Evolutionary conservation across 2,113 vertebrate genomes (phyloP), one percentile per base, ranked within the genome.

Genomic region (Hemiprocne comata): DNA sequence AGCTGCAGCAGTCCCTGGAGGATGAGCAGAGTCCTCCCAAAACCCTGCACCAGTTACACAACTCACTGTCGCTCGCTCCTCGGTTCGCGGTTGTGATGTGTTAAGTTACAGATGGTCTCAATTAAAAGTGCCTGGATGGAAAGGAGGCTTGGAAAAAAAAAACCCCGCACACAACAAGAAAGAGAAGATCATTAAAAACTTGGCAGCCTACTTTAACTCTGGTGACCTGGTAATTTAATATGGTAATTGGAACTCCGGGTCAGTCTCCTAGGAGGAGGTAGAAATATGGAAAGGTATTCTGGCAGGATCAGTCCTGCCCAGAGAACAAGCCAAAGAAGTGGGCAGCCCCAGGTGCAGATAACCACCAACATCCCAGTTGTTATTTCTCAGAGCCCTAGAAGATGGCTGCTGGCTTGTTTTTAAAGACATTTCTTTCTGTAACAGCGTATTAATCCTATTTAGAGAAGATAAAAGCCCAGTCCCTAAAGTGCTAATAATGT

Each of bases 191-290:
- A 51, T 80, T 89, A 92, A 69, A 84, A 94, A 78, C 88, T 89
- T 94, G 94, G 96, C 95, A 94, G 93, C 96, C 97, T 90, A 92
- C 92, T 96, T 97, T 86, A 93, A 97, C 87, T 71, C 75, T 17
- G 40, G 67, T 71, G 92, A 93, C 96, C 95, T 94, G 21, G 81
- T 83, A 82, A 95, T 92, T 88, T 79, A 90, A 96, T 78, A 51
- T 10, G 17, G 61, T 80, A 96, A 96, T 40, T 73, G 77, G 87
- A 90, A 93, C 84, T 19, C 36, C 0, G 1, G 93, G 85, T 74
- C 80, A 62, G 76, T 1, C 65, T 90, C 92, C 5, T 3, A 38
- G 34, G 92, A 72, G 40, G 44, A 46, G 92, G 58, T 1, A 86
- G 85, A 60, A 90, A 48, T 48, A 84, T 20, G 82, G 93, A 17